Evolutionary conservation across 1,140 invertebrate species (phyloP).

Genomic region (Drosophila neocordata): DNA sequence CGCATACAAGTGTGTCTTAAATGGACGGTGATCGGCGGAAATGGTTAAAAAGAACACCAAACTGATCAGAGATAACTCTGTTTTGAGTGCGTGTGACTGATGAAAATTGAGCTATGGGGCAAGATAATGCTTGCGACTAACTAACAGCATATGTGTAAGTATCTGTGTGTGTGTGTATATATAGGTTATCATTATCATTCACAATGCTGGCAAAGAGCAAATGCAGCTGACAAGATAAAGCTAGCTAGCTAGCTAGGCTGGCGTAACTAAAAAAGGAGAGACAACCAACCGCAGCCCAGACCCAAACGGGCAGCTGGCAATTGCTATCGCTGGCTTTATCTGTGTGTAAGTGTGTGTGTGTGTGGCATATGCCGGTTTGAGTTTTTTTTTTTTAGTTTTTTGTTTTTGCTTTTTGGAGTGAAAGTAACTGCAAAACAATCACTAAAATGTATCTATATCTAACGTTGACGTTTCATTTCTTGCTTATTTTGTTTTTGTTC

Average conservation of each 20-base stretch:
- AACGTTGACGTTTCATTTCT: conserved; percentile 36
- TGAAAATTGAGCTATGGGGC: conserved; percentile 34
- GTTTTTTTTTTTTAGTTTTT: conserved; percentile 8
- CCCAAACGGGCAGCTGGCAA: conserved; percentile 21
- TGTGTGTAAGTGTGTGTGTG: neutral
- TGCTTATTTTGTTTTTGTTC: conserved; percentile 19
- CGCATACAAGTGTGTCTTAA: conserved; percentile 17
- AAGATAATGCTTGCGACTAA: conserved; percentile 65
- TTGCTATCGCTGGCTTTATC: conserved; percentile 9
- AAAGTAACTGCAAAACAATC: conserved; percentile 48
- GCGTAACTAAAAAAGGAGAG: conserved; percentile 53
- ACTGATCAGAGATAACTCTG: conserved; percentile 31
- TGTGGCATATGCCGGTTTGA: conserved; percentile 21
- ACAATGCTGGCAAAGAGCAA: conserved; percentile 28
- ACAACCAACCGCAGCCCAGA: conserved; percentile 25
- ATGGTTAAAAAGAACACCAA: conserved; percentile 20
- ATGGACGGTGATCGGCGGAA: conserved; percentile 36
- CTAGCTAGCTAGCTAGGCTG: conserved; percentile 10
- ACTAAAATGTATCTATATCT: conserved; percentile 44
- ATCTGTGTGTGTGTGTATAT: conserved; percentile 25
- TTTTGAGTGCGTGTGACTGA: conserved; percentile 36
- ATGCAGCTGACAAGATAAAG: conserved; percentile 69
- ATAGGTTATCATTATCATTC: conserved; percentile 75
- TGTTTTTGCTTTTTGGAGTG: conserved; percentile 29
- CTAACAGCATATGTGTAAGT: conserved; percentile 37